phyloP scores from a whole-genome alignment of 1,140 invertebrate species.

The Meloidogyne hapla region DNA sequence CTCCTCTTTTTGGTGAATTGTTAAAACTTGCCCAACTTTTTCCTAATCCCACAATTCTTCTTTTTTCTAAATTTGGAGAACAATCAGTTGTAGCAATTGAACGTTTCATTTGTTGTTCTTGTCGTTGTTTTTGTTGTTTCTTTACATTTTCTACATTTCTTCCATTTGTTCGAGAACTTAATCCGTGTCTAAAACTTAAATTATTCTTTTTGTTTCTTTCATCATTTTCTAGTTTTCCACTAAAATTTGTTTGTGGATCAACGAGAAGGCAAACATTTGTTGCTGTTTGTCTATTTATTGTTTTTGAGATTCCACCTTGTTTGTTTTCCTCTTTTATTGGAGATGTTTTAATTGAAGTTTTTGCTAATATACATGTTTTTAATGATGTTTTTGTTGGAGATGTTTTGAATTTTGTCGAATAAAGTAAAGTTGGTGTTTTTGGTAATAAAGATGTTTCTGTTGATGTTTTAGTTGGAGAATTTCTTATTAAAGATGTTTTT shows the following conservation, averaged over 20 bases:
- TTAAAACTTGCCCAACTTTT: background rate
- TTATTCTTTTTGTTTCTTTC: background rate
- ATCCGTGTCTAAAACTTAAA: background rate
- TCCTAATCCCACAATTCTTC: background rate
- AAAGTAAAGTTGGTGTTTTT: background rate
- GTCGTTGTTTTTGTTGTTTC: background rate
- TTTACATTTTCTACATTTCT: background rate
- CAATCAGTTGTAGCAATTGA: background rate
- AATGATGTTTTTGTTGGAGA: background rate
- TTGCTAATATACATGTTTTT: too few relatives aligned
- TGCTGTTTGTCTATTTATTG: too few relatives aligned
- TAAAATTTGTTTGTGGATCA: background rate
- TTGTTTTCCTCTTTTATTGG: background rate
- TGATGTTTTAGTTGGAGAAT: background rate
- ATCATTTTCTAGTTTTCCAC: background rate
- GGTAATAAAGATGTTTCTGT: background rate
- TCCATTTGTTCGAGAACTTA: background rate
- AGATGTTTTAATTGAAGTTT: background rate
- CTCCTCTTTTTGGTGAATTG: background rate
- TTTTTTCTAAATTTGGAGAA: background rate
- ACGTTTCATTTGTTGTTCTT: conserved; percentile 2
- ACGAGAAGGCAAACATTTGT: background rate
- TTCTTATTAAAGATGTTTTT: background rate
- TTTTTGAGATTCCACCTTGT: background rate
- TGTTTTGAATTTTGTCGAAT: background rate